Evolutionary conservation across 2,888 invertebrate species (phyloP).

Genomic region (Callimorpha dominula): DNA sequence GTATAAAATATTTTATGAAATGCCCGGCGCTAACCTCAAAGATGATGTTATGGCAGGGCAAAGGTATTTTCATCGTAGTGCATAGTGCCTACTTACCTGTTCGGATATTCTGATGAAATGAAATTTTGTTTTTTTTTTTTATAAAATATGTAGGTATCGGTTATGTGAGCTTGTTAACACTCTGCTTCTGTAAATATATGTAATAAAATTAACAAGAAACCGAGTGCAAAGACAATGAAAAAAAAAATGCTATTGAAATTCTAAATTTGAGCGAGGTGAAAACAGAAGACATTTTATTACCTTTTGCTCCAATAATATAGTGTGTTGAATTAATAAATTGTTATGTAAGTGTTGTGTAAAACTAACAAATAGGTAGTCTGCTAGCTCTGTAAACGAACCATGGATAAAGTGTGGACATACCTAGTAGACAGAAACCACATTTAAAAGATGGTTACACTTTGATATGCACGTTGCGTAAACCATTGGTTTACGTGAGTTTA

Average conservation of each 20-base stretch:
- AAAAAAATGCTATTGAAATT: too few relatives aligned
- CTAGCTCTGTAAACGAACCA: constrained; percentile 3
- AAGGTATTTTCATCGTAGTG: constrained; percentile 19
- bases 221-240: too few relatives aligned
- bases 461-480: constrained; percentile 11
- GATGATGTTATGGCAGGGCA: constrained; percentile 21
- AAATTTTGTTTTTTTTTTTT: constrained; percentile 17
- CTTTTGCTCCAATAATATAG: not conserved
- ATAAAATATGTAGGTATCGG: not conserved
- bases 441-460: constrained; percentile 18
- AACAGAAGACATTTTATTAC: not conserved
- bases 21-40: constrained; percentile 10
- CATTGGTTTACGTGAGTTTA: constrained; percentile 4
- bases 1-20: constrained; percentile 5
- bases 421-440: constrained; percentile 4
- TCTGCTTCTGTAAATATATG: not conserved
- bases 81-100: constrained; percentile 20
- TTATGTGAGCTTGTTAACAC: not conserved
- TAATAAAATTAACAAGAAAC: too few relatives aligned
- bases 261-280: not conserved
- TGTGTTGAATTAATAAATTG: not conserved
- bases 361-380: constrained; percentile 1
- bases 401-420: constrained; percentile 8
- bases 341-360: not conserved
- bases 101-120: constrained; percentile 19